phyloP scores from a whole-genome alignment of 2,797 vertebrate species.

The Phataginus tetradactyla region DNA sequence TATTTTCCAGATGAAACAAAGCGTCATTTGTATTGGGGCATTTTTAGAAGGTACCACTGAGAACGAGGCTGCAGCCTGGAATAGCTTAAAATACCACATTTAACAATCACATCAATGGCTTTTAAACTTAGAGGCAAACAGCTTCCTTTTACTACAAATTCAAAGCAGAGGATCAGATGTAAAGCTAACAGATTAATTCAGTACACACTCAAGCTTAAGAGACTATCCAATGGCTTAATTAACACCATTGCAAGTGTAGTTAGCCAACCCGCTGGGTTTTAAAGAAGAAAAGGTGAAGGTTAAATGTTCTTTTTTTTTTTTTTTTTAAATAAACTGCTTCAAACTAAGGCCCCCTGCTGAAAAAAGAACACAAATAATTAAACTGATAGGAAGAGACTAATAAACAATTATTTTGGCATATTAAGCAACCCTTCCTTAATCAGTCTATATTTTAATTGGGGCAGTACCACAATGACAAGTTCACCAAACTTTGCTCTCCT shows the following conservation, averaged over 20 bases:
- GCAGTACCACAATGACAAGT: background rate
- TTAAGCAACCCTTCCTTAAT: conserved; percentile 39
- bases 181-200: conserved; percentile 61
- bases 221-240: conserved; percentile 64
- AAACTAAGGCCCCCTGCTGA: conserved; percentile 46
- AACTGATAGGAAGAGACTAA: conserved; percentile 37
- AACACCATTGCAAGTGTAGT: conserved; percentile 60
- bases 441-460: conserved; percentile 37
- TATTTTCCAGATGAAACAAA: conserved; percentile 90
- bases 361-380: conserved; percentile 49
- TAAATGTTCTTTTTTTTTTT: conserved; percentile 18
- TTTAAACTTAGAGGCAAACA: conserved; percentile 67
- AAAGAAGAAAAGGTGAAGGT: conserved; percentile 54
- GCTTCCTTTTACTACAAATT: conserved; percentile 76
- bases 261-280: conserved; percentile 55
- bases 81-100: conserved; percentile 80
- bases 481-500: conserved; percentile 27
- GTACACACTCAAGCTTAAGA: conserved; percentile 50
- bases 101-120: conserved; percentile 75
- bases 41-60: conserved; percentile 84
- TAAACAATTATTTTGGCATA: conserved; percentile 49
- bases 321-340: conserved; percentile 51
- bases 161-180: conserved; percentile 72
- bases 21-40: conserved; percentile 87
- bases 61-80: conserved; percentile 79